These are phyloP conservation scores for Ooceraea biroi DNA, from an alignment of 1,140 invertebrate genomes.

Conservation along the genomic window DNA sequence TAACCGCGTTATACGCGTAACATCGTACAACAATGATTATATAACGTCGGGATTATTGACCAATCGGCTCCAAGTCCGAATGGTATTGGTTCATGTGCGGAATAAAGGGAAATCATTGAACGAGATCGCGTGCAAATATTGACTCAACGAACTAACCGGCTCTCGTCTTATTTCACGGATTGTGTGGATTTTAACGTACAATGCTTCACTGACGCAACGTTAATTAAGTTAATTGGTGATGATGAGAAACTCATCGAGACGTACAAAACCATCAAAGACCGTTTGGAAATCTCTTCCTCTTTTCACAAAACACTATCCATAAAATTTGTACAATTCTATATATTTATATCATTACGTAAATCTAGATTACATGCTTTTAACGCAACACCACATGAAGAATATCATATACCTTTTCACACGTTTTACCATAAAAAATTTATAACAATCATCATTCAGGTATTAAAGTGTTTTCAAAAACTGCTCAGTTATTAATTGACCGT, in stretches of 20 bases:
- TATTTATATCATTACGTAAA: background rate
- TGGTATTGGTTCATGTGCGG: slow-evolving; percentile 40
- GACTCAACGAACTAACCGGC: background rate
- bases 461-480: background rate
- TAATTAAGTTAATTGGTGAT: no score
- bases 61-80: slow-evolving; percentile 40
- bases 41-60: slow-evolving; percentile 55
- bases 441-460: no score
- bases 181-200: slow-evolving; percentile 10
- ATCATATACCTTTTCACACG: no score
- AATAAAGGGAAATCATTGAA: slow-evolving; percentile 28
- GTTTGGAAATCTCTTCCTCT: no score
- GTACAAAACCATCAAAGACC: no score
- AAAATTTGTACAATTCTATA: background rate
- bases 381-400: no score
- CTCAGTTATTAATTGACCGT: background rate
- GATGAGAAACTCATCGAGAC: no score
- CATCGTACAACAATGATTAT: slow-evolving; percentile 43
- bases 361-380: background rate
- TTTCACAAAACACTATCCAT: background rate
- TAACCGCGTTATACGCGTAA: slow-evolving; percentile 39
- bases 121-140: slow-evolving; percentile 43
- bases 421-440: background rate
- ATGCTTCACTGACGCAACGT: background rate
- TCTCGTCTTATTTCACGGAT: background rate